These are phyloP conservation scores for Thamnophis sirtalis DNA, from an alignment of 2,113 vertebrate species.

Conservation along the genomic window DNA sequence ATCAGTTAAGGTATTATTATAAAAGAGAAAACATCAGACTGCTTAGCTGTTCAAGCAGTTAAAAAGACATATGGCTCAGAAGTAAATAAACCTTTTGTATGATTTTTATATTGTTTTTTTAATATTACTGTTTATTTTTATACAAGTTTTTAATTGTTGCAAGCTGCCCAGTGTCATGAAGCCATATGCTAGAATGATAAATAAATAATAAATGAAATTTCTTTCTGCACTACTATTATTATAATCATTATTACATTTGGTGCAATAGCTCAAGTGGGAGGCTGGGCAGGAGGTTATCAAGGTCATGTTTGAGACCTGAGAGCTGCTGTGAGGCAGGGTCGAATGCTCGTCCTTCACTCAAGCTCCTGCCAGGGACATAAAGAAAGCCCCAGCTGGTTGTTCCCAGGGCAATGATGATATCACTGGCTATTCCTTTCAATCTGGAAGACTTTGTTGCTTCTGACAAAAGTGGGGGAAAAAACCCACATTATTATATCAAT, in stretches of 20 bases:
- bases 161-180: not conserved
- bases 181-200: not conserved
- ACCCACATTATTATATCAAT: not conserved
- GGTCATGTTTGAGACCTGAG: not conserved
- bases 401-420: not conserved
- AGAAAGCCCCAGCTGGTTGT: not conserved
- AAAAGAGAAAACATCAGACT: slow-evolving; percentile 46
- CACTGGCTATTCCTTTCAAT: not conserved
- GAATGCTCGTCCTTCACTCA: not conserved
- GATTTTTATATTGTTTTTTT: not conserved
- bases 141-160: not conserved
- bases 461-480: not conserved
- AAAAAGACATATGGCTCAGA: slow-evolving; percentile 21
- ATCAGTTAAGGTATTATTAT: slow-evolving; percentile 35
- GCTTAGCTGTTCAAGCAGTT: slow-evolving; percentile 35
- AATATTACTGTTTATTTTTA: not conserved
- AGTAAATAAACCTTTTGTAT: not conserved
- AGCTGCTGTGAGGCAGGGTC: not conserved
- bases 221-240: not conserved
- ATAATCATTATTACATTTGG: not conserved
- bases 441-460: not conserved
- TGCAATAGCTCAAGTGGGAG: not conserved
- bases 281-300: not conserved
- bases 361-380: not conserved
- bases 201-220: not conserved